A percentile compares a stretch with the other conserved stretches of the same genome.
phyloP scores from a whole-genome alignment of 2,888 invertebrate genomes.

The Pollenia angustigena region DNA sequence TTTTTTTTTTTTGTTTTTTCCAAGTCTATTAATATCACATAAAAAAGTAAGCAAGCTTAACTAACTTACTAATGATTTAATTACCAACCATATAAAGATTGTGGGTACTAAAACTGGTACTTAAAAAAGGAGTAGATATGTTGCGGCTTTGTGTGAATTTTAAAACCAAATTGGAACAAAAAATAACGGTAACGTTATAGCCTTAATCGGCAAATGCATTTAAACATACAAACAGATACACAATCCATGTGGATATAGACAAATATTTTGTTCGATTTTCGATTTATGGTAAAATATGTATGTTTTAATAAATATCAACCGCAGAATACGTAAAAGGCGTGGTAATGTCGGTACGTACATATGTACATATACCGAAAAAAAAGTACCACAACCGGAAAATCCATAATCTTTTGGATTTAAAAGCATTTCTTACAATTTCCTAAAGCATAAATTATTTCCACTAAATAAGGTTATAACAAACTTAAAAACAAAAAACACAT shows the following conservation, averaged over 20 bases:
- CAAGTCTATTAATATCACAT: conserved; percentile 47
- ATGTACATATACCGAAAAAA: neutral
- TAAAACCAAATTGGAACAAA: conserved; percentile 24
- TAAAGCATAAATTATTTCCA: conserved; percentile 4
- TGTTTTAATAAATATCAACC: conserved; percentile 2
- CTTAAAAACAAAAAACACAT: conserved; percentile 24
- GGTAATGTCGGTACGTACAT: conserved; percentile 46
- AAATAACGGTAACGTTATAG: conserved; percentile 64
- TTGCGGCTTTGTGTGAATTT: conserved; percentile 38
- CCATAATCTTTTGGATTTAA: conserved; percentile 50
- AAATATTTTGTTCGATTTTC: neutral
- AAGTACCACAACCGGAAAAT: conserved; percentile 63
- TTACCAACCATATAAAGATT: conserved; percentile 63
- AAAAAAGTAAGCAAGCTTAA: conserved; percentile 15
- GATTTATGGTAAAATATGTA: neutral
- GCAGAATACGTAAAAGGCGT: conserved; percentile 63
- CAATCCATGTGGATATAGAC: neutral
- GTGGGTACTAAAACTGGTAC: conserved; percentile 16
- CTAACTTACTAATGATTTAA: conserved; percentile 66
- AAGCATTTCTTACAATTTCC: neutral
- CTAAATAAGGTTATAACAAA: neutral
- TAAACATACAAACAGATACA: neutral
- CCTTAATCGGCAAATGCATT: conserved; percentile 44
- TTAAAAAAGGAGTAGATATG: neutral
- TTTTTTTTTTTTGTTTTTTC: conserved; percentile 16